Percentiles rank a stretch among this genome's conserved stretches.
Conservation (phyloP, 2,113 vertebrate genomes). For the Indicator indicator region DNA sequence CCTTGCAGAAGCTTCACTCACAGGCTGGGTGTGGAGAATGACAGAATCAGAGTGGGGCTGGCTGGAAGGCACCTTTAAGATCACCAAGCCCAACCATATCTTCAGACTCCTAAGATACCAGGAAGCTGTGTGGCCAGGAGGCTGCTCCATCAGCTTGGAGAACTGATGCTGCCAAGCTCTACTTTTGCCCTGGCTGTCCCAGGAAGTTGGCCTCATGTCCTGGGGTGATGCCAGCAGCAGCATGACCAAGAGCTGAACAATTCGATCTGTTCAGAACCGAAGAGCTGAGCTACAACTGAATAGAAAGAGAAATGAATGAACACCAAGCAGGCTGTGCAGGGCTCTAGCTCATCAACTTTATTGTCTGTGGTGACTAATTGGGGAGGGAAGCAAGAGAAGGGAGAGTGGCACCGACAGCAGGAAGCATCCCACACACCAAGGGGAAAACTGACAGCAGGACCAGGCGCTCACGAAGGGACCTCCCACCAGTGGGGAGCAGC, state of each 20-base stretch:
- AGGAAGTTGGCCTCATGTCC: accelerated
- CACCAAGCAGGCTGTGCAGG: neutral
- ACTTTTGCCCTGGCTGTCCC: accelerated
- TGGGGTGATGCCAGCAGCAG: neutral
- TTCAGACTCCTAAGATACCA: neutral
- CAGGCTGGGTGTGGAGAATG: too few relatives aligned
- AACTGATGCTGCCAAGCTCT: too few relatives aligned
- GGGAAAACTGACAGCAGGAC: neutral
- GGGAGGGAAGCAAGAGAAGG: neutral
- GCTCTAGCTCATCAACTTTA: neutral
- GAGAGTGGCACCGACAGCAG: neutral
- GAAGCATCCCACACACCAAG: neutral
- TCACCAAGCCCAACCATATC: too few relatives aligned
- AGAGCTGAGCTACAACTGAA: neutral
- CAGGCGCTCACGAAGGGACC: neutral
- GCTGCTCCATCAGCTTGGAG: neutral
- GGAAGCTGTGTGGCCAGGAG: neutral
- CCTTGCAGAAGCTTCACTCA: accelerated
- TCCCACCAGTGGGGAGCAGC: too few relatives aligned
- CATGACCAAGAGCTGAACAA: neutral
- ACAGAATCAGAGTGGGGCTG: too few relatives aligned
- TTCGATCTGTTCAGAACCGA: neutral
- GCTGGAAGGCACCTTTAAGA: too few relatives aligned
- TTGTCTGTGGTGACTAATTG: neutral
- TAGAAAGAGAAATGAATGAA: neutral